Evolutionary conservation across 2,888 invertebrate genomes (phyloP).

Genomic region (Drosophila formosana): DNA sequence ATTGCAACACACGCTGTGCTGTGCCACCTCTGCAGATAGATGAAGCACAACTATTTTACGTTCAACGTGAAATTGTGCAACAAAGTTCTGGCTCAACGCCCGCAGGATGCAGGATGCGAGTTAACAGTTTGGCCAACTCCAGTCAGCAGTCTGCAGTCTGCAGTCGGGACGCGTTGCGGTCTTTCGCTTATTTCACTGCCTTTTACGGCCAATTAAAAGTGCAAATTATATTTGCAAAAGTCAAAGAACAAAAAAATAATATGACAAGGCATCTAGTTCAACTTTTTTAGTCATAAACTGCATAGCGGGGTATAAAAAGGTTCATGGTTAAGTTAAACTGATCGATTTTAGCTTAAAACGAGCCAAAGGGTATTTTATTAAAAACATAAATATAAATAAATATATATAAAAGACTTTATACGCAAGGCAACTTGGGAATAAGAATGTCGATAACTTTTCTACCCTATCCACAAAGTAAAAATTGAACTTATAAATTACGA

Average conservation of each 20-base stretch:
- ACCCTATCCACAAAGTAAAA: too few species aligned
- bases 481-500: too few species aligned
- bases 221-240: constrained; percentile 55
- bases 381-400: background rate
- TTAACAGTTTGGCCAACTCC: constrained; percentile 47
- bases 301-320: background rate
- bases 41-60: constrained; percentile 23
- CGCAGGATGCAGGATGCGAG: constrained; percentile 54
- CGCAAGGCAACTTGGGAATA: too few species aligned
- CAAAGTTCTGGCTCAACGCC: constrained; percentile 51
- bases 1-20: constrained; percentile 45
- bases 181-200: constrained; percentile 1
- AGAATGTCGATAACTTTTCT: too few species aligned
- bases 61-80: constrained; percentile 48
- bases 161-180: constrained; percentile 1
- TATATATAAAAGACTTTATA: too few species aligned
- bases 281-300: constrained; percentile 6
- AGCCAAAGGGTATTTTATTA: background rate
- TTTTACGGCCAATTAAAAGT: constrained; percentile 63
- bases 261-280: background rate
- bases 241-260: constrained; percentile 3
- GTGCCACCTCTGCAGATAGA: constrained; percentile 3
- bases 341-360: background rate
- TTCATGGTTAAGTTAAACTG: background rate
- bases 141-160: background rate